phyloP scores from a whole-genome alignment of 2,113 vertebrate genomes.

The Heterotilapia buettikoferi region DNA sequence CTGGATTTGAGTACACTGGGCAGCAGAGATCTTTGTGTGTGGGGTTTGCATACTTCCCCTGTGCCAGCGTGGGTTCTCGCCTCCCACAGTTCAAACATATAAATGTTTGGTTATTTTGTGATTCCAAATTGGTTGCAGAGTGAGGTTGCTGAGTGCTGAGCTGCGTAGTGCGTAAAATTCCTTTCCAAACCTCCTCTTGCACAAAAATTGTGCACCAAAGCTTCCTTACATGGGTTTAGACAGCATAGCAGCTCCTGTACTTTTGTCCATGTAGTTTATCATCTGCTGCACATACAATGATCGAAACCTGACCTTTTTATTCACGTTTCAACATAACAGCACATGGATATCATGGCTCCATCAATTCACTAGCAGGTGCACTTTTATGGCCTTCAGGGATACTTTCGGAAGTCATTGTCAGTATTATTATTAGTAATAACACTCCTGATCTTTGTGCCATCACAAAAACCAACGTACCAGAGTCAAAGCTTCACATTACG shows the following conservation, averaged over 20 bases:
- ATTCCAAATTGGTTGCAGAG: not conserved
- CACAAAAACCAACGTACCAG: not conserved
- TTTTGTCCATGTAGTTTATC: not conserved
- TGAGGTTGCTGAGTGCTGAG: not conserved
- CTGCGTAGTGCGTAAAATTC: rapidly evolving
- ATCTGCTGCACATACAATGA: not conserved
- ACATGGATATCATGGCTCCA: not conserved
- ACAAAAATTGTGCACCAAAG: not conserved
- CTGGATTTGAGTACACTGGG: not conserved
- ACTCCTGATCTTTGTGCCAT: not conserved
- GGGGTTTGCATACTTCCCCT: not conserved
- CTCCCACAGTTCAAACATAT: not conserved
- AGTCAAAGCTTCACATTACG: not conserved
- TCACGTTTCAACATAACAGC: not conserved
- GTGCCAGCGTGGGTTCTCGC: not conserved
- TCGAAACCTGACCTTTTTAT: not conserved
- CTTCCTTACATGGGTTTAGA: not conserved
- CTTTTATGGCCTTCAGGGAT: not conserved
- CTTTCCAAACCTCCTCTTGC: not conserved
- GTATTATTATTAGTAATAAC: not conserved
- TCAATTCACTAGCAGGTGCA: not conserved
- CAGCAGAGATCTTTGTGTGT: not conserved
- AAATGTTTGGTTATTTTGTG: not conserved
- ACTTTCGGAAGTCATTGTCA: rapidly evolving
- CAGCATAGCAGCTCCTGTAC: rapidly evolving